A percentile compares a stretch with the other conserved stretches of the same genome.
These are phyloP conservation scores for Cinclus mexicanus DNA, from an alignment of 2,113 vertebrate genomes.

Conservation along the genomic window DNA sequence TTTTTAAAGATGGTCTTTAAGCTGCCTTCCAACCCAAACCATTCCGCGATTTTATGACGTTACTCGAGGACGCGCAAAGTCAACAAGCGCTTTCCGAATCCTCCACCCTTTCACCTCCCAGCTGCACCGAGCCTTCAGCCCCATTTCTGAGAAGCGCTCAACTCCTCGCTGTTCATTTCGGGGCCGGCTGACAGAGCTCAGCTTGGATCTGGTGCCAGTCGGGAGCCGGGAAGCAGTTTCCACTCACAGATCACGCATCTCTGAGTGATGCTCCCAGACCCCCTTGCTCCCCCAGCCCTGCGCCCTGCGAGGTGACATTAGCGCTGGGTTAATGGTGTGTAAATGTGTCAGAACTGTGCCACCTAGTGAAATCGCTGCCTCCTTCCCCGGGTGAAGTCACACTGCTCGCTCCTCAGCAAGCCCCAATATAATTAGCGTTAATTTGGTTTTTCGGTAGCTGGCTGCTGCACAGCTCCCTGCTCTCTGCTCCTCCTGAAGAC, in stretches of 20 bases:
- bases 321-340: conserved; percentile 74
- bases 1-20: background rate
- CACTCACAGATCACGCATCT: conserved; percentile 54
- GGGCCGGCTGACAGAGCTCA: conserved; percentile 51
- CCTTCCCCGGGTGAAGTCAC: conserved; percentile 68
- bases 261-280: conserved; percentile 37
- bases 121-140: background rate
- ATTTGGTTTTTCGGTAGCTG: conserved; percentile 72
- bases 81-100: background rate
- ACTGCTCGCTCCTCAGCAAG: conserved; percentile 72
- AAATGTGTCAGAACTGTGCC: conserved; percentile 82
- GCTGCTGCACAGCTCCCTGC: conserved; percentile 9
- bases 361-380: conserved; percentile 77
- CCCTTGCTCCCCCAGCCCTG: conserved; percentile 25
- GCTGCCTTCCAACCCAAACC: background rate
- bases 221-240: conserved; percentile 38
- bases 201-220: conserved; percentile 30
- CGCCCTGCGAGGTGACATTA: conserved; percentile 71
- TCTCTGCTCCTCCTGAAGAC: background rate
- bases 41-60: background rate
- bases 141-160: background rate
- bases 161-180: conserved; percentile 53
- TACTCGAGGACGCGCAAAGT: background rate
- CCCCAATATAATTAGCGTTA: conserved; percentile 72
- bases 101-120: background rate